Conservation (phyloP, 2,113 vertebrate genomes). For the Spizaetus ornatus region DNA sequence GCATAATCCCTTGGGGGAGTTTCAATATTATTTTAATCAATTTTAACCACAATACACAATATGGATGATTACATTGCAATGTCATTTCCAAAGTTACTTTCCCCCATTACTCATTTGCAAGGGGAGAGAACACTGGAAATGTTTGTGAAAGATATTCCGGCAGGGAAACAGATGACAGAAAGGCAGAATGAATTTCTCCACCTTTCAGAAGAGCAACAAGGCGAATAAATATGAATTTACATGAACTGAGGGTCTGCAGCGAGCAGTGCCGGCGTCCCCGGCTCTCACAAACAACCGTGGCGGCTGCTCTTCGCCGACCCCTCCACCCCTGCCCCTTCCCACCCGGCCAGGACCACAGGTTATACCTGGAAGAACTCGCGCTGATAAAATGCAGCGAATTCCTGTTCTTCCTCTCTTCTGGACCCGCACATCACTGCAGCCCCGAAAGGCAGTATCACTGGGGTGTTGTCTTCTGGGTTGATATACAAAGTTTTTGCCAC, state of each 20-base stretch:
- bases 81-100: constrained; percentile 79
- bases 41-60: constrained; percentile 81
- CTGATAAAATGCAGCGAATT: rapidly evolving
- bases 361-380: rapidly evolving
- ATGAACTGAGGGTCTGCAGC: background rate
- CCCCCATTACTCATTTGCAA: constrained; percentile 72
- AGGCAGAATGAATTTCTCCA: constrained; percentile 2
- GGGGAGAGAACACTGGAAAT: constrained; percentile 48
- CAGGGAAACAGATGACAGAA: constrained; percentile 10
- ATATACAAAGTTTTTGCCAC: background rate
- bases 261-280: background rate
- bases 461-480: rapidly evolving
- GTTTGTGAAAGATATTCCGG: constrained; percentile 40
- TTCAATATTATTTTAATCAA: constrained; percentile 86
- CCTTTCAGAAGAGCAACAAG: constrained; percentile 26
- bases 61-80: constrained; percentile 79
- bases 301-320: rapidly evolving
- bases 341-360: background rate
- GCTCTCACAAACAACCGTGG: background rate
- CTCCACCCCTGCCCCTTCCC: background rate
- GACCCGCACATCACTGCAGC: background rate
- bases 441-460: background rate
- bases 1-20: constrained; percentile 78
- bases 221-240: constrained; percentile 54
- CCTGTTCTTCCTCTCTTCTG: rapidly evolving